A percentile compares a stretch with the other conserved stretches of the same genome.
Conservation (phyloP, 2,888 invertebrate species). For the Diogma glabrata region DNA sequence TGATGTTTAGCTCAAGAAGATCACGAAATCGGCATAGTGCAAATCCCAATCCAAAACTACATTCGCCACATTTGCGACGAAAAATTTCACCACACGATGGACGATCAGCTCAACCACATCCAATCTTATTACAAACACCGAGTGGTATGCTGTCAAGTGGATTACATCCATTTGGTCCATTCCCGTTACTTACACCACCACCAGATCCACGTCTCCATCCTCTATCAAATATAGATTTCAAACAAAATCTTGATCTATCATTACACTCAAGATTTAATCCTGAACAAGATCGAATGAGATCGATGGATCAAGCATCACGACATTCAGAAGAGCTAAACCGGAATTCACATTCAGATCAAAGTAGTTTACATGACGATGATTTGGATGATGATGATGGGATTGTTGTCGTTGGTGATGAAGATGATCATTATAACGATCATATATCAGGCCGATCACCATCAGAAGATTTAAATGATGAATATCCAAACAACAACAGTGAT, state of each 20-base stretch:
- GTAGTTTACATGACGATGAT: conserved; percentile 41
- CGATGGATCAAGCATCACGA: conserved; percentile 35
- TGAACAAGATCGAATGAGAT: conserved; percentile 30
- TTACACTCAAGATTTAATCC: conserved; percentile 35
- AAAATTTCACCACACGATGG: conserved; percentile 94
- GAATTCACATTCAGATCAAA: conserved; percentile 27
- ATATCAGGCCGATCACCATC: no score
- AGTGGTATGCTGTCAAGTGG: conserved; percentile 44
- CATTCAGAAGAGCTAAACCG: conserved; percentile 31
- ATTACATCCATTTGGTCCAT: conserved; percentile 64
- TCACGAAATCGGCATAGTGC: conserved; percentile 95
- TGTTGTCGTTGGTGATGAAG: conserved; percentile 67
- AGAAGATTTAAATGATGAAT: not conserved
- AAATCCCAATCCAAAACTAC: conserved; percentile 95
- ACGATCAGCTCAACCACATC: conserved; percentile 76
- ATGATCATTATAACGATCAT: conserved; percentile 39
- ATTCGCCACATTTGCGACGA: conserved; percentile 85
- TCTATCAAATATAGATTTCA: conserved; percentile 46
- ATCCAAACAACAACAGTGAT: conserved; percentile 1
- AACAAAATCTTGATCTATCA: conserved; percentile 50
- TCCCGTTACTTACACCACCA: conserved; percentile 60
- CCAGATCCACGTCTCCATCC: conserved; percentile 34
- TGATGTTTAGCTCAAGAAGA: conserved; percentile 97
- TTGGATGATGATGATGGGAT: conserved; percentile 60
- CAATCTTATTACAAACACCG: conserved; percentile 61